Evolutionary conservation across 2,113 vertebrate species (phyloP), one percentile per base, ranked within the genome.

Genomic region (Microcebus lehilahytsara): DNA sequence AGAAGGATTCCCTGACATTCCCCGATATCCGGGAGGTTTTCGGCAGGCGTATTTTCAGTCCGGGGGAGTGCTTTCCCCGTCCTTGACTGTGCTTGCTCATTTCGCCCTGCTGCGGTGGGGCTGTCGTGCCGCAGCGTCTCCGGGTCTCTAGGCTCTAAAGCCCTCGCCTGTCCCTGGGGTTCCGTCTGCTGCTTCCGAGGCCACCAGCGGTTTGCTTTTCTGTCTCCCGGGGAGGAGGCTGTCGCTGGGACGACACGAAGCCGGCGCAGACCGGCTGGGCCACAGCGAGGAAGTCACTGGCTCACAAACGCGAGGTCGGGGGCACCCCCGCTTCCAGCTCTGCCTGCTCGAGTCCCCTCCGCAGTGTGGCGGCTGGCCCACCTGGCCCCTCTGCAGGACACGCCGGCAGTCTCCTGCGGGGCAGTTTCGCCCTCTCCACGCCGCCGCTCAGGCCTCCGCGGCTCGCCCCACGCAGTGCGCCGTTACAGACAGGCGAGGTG

Each of bases 251-350:
- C 4, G 4, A 51, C 32, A 12, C 40, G 23, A 46, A 40, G 12
- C 42, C 0, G 20, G 5, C 0, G 30, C 40, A 22, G 3, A 14
- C 83, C 4, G 16, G 49, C 74, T 69, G 6, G 0, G 0, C 11
- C 10, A 8, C 2, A 0, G 0, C 60, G 1, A 49, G 51, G 64
- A 25, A 20, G 9, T 14, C 10, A 1, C 7, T 0, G 34, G 14
- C 91, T 58, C 22, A 1, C 9, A n/a, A 9, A 13, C 1, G 19
- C n/a, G 0, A 32, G 4, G 49, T 42, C 62, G 4, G n/a, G 60
- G 4, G 4, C 7, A 46, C 46, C 53, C 53, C 17, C 16, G 5
- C 16, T 56, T 4, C 51, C 53, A 56, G 53, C 53, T 56, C 53
- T 17, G 53, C 53, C 53, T 56, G 16, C 53, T 56, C 53, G 16